Base-by-base conservation (phyloP, 2,888 invertebrate genomes). In the Pachymerium ferrugineum region DNA sequence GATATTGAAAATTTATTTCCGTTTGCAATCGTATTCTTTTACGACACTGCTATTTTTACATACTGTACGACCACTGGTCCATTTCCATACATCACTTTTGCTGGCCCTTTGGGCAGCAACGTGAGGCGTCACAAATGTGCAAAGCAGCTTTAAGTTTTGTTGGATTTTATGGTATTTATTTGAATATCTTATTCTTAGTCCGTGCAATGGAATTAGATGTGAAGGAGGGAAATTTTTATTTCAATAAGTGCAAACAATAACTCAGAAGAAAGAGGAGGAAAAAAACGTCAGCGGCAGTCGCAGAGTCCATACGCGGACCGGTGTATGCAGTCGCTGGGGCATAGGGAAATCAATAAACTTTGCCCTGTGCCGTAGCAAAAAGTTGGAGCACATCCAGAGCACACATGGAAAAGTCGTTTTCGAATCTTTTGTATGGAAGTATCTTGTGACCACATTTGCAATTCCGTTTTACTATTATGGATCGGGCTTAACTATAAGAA, bases 151-250 rank as follows among this genome's bases (percentile, higher is more conserved):
- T 16, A 54, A 54, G 22, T 22, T 19, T 54, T 19, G 14, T 22
- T 54, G 47, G 47, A 54, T 54, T 54, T 54, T 54, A 54, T 54
- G 47, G 47, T 54, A 54, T 54, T 54, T 54, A 54, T 54, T 54
- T 54, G 47, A 54, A 54, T 54, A 54, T 54, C 22, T 54, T 54
- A 54, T 19, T 54, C 22, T 12, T 54, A 54, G 47, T 19, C 19
- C 10, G 16, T 1, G 47, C 22, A 54, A 54, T 54, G 47, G 47
- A 54, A 54, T 54, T 54, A 54, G 47, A 54, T 54, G 47, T 54
- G 47, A 1, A 54, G 47, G 22, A 54, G 16, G 47, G 16, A 54
- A 54, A 54, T 54, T 54, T 47, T 54, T 54, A 54, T 54, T 54
- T 54, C 47, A 54, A 54, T 54, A 54, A 54, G 47, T 54, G 47